Base-by-base conservation (phyloP, 2,113 vertebrate genomes). In the Ivindomyrus marchei region DNA sequence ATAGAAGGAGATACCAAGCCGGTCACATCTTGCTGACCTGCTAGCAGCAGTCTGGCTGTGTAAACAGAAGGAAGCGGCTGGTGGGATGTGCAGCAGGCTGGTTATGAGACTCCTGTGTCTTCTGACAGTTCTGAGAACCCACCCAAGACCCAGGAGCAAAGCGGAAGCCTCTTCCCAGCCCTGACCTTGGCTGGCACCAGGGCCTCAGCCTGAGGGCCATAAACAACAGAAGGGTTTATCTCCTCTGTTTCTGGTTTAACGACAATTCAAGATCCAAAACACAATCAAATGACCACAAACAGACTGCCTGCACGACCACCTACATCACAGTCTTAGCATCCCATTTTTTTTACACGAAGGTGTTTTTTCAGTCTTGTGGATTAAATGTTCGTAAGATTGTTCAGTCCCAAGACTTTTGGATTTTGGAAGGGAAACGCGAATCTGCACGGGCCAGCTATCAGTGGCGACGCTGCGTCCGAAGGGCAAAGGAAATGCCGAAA, bases 41-140 rank as follows among this genome's bases (percentile, higher is more conserved):
- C 45, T 90, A 90, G 90, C 90, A 90, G 90, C 90, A 88, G 88
- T 46, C 52, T 31, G 87, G 87, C 88, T 85, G 45, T n/a, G 87
- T 90, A 90, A 90, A 90, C 90, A 52, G 47, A 84, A 56, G 42
- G 45, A 58, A 85, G 77, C 9, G 17, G 19, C 70, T 19, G 3
- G 47, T 45, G 13, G 66, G n/a, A 36, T 4, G 66, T 1, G 1
- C 56, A 49, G n/a, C 1, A 24, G 10, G 0, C 88, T 89, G 70
- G n/a, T 36, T 39, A 17, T 52, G 7, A 27, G 27, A 36, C 5
- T n/a, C 39, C 17, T 2, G 13, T 58, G 27, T 62, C 19, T 56
- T 53, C 10, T 36, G 27, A 87, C 5, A 42, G n/a, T 2, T 39
- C 87, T 13, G 11, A 56, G 24, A 11, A 3, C 50, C 52, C 31